These are phyloP conservation scores for Spilosoma lubricipeda DNA, from an alignment of 2,888 invertebrate genomes.

Conservation along the genomic window DNA sequence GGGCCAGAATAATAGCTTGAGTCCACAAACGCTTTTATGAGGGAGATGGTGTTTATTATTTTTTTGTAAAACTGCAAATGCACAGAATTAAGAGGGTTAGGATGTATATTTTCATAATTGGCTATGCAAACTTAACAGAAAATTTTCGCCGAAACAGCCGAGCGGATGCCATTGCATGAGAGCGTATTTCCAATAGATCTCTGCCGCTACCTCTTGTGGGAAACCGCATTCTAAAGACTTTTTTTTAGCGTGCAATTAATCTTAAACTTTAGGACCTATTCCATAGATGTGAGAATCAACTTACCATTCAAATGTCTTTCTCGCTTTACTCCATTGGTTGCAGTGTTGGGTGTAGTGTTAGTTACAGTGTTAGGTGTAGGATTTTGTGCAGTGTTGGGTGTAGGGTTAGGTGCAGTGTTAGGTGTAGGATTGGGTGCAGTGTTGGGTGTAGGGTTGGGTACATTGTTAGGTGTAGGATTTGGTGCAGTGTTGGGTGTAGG, in stretches of 20 bases:
- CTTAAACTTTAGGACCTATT: neutral
- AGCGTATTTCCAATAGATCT: neutral
- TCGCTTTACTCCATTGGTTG: slow-evolving; percentile 66
- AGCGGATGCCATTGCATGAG: neutral
- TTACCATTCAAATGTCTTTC: slow-evolving; percentile 71
- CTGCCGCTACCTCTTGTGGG: neutral
- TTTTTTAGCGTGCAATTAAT: neutral
- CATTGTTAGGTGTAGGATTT: slow-evolving; percentile 61
- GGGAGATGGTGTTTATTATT: neutral
- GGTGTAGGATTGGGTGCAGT: slow-evolving; percentile 47
- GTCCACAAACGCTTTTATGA: slow-evolving; percentile 6
- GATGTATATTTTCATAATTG: neutral
- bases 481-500: slow-evolving; percentile 46
- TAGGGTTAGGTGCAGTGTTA: slow-evolving; percentile 60
- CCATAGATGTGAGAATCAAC: slow-evolving; percentile 18
- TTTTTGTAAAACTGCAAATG: neutral
- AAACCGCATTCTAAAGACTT: neutral
- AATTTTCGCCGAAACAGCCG: neutral
- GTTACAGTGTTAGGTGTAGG: slow-evolving; percentile 58
- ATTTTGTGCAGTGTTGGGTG: slow-evolving; percentile 61
- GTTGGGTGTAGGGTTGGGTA: slow-evolving; percentile 35
- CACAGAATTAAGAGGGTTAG: neutral
- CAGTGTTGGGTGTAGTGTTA: slow-evolving; percentile 43
- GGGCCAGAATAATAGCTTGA: neutral
- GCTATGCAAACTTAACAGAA: neutral